Evolutionary conservation across 2,797 vertebrate species (phyloP).

Genomic region (Premnoplex brunnescens): DNA sequence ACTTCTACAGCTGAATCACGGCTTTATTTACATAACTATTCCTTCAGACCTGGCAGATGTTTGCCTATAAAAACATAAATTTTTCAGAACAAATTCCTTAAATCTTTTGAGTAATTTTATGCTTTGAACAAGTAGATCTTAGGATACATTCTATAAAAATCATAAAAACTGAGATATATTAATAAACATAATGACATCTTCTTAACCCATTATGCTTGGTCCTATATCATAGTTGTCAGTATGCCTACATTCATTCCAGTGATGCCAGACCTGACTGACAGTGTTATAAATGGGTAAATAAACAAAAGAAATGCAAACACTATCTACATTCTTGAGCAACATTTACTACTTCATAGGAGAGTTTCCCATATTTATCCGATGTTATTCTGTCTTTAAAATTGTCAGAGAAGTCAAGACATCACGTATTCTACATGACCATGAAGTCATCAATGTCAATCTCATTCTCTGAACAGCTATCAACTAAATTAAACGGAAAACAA

Average conservation of each 20-base stretch:
- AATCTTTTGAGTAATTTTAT: background rate
- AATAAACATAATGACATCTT: background rate
- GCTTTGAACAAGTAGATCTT: background rate
- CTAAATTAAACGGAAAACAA: background rate
- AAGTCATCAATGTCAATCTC: background rate
- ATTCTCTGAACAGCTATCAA: background rate
- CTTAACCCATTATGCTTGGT: background rate
- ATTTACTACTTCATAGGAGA: background rate
- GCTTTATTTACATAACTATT: background rate
- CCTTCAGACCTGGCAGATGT: background rate
- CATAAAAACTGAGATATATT: background rate
- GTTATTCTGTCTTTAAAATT: background rate
- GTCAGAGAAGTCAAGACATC: background rate
- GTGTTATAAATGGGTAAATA: background rate
- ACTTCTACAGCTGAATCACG: background rate
- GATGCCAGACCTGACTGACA: background rate
- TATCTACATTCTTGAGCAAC: background rate
- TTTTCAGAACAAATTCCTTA: background rate
- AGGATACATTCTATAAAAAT: background rate
- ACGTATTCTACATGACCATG: background rate
- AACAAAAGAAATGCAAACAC: background rate
- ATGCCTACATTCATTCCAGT: background rate
- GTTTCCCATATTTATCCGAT: background rate
- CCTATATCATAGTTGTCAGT: background rate
- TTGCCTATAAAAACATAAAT: background rate